A percentile compares a stretch with the other conserved stretches of the same genome.
Conservation (phyloP, 2,888 invertebrate genomes). For the Coenonympha arcania region DNA sequence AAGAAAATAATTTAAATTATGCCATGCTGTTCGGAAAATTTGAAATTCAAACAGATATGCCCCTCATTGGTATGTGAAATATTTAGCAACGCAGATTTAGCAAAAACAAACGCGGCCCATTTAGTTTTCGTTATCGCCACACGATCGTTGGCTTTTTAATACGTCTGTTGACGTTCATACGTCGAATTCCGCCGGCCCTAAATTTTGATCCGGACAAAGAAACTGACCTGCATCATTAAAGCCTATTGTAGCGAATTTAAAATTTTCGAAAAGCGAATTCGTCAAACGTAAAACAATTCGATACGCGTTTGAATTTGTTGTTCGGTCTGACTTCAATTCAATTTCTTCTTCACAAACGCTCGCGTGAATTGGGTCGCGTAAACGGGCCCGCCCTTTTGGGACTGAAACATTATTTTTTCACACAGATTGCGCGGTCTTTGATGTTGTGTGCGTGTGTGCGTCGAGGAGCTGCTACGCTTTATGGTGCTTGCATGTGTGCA, state of each 20-base stretch:
- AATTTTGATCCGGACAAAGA: constrained; percentile 63
- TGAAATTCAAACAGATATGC: constrained; percentile 48
- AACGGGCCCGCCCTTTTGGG: constrained; percentile 74
- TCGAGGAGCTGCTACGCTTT: constrained; percentile 71
- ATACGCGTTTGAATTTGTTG: constrained; percentile 74
- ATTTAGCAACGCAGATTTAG: constrained; percentile 44
- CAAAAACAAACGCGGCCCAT: constrained; percentile 50
- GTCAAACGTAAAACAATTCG: constrained; percentile 75
- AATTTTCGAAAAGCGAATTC: constrained; percentile 71
- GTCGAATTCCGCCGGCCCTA: constrained; percentile 51
- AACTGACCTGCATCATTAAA: constrained; percentile 68
- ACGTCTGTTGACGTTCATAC: constrained; percentile 48
- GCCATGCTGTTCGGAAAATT: constrained; percentile 41
- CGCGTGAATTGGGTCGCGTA: constrained; percentile 74
- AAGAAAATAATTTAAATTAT: constrained; percentile 29
- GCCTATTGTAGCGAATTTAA: constrained; percentile 69
- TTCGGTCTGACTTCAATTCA: constrained; percentile 68
- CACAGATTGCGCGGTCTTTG: constrained; percentile 71
- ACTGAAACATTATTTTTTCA: constrained; percentile 72
- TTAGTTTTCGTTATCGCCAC: constrained; percentile 62
- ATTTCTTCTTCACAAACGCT: constrained; percentile 70
- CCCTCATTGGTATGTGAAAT: constrained; percentile 43
- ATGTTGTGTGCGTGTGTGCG: constrained; percentile 69
- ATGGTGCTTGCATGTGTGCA: constrained; percentile 58
- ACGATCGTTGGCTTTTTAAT: constrained; percentile 60